Conservation (phyloP, 2,888 invertebrate genomes). For the Xylocampa areola region DNA sequence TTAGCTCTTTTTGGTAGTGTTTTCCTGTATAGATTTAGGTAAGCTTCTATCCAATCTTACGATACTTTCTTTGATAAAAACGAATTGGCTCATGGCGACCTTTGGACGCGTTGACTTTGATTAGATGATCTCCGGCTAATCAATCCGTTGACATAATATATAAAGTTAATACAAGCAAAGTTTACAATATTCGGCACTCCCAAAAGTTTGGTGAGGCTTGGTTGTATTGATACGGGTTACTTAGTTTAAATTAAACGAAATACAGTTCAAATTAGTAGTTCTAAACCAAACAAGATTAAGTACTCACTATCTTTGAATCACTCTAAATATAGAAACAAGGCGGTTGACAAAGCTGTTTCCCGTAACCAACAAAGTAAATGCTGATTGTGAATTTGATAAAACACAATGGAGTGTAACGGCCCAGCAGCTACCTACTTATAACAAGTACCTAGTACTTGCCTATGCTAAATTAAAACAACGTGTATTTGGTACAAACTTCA, state of each 20-base stretch:
- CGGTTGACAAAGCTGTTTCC: conserved; percentile 39
- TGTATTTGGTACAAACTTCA: no score
- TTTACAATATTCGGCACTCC: conserved; percentile 5
- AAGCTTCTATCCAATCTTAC: conserved; percentile 19
- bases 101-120: no score
- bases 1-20: conserved; percentile 7
- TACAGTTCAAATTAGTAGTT: conserved; percentile 1
- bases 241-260: not conserved
- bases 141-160: not conserved
- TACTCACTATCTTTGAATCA: conserved; percentile 14
- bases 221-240: not conserved
- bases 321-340: conserved; percentile 24
- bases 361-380: conserved; percentile 32
- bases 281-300: conserved; percentile 10
- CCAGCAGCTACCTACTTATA: not conserved
- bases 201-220: not conserved
- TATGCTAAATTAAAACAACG: no score
- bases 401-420: conserved; percentile 29
- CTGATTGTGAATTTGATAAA: conserved; percentile 40
- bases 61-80: conserved; percentile 7
- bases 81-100: no score
- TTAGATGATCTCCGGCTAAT: no score
- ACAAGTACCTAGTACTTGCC: no score
- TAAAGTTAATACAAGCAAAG: not conserved
- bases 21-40: conserved; percentile 16